Percentiles rank a stretch among this genome's conserved stretches.
phyloP scores from a whole-genome alignment of 2,888 invertebrate genomes.

The Acanthosepion pharaonis region DNA sequence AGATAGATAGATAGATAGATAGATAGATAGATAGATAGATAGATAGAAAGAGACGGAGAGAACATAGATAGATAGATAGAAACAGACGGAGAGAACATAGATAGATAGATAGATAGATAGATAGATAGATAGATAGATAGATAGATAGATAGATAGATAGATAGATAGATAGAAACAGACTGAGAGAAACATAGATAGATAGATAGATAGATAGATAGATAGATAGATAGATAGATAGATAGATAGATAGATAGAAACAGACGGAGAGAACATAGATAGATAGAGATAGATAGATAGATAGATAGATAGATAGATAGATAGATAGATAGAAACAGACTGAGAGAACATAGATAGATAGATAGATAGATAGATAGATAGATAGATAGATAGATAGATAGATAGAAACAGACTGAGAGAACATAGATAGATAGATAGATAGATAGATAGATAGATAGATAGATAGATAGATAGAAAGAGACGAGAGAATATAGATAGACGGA shows the following conservation, averaged over 20 bases:
- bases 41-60: conserved; percentile 20
- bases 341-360: not conserved
- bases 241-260: conserved; percentile 35
- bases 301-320: conserved; percentile 36
- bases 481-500: too few species aligned
- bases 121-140: not conserved
- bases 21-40: not conserved
- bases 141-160: conserved; percentile 38
- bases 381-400: conserved; percentile 36
- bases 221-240: conserved; percentile 36
- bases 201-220: not conserved
- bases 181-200: not conserved
- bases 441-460: conserved; percentile 38
- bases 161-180: not conserved
- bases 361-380: conserved; percentile 34
- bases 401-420: not conserved
- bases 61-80: conserved; percentile 37
- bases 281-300: not conserved
- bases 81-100: too few species aligned
- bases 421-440: not conserved
- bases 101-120: conserved; percentile 34
- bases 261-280: too few species aligned
- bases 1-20: not conserved
- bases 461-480: too few species aligned
- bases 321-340: not conserved